Conservation (phyloP, 2,797 vertebrate species). For the Clamator glandarius region DNA sequence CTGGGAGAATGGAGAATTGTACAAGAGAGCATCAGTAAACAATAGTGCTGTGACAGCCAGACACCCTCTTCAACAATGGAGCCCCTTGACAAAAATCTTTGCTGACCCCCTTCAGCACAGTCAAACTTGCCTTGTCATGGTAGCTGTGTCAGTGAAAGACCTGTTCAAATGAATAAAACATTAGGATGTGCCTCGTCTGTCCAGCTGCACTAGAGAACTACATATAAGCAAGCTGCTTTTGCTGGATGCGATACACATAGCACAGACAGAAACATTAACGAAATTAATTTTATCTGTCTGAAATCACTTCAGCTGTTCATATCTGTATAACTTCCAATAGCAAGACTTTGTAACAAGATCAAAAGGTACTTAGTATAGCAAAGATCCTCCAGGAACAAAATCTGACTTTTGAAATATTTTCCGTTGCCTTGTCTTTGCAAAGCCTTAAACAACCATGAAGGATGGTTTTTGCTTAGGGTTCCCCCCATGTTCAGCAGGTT, state of each 20-base stretch:
- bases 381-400: background rate
- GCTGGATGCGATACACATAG: background rate
- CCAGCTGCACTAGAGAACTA: background rate
- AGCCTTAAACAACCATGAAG: conserved; percentile 28
- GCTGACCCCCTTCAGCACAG: background rate
- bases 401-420: background rate
- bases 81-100: conserved; percentile 21
- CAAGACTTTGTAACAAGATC: conserved; percentile 44
- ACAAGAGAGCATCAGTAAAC: background rate
- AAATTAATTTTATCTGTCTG: conserved; percentile 51
- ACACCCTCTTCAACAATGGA: background rate
- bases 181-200: background rate
- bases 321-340: conserved; percentile 40
- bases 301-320: conserved; percentile 60
- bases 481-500: conserved; percentile 50
- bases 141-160: conserved; percentile 8
- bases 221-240: background rate
- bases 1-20: background rate
- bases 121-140: conserved; percentile 51
- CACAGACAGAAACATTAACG: background rate
- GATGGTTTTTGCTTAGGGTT: conserved; percentile 25
- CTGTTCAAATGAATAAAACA: conserved; percentile 44
- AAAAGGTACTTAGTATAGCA: conserved; percentile 47
- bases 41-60: background rate
- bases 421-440: background rate